phyloP scores from a whole-genome alignment of 92 coral and sea anemone genomes.

The Heteractis magnifica region DNA sequence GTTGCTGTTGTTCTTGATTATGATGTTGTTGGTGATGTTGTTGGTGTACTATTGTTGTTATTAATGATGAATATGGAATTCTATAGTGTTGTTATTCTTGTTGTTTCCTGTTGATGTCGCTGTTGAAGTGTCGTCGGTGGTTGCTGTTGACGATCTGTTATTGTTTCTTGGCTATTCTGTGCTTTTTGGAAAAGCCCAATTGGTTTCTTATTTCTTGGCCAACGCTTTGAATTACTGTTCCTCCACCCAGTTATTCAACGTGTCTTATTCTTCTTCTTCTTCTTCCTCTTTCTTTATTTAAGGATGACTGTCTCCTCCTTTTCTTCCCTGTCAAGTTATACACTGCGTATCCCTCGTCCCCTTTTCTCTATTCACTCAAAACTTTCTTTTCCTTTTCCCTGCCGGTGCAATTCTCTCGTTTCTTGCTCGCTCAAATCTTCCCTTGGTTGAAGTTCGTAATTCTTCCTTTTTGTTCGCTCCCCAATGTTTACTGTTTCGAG shows the following conservation, averaged over 20 bases:
- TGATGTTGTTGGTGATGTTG: too few relatives aligned
- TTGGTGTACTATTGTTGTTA: too few relatives aligned
- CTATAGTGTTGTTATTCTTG: too few relatives aligned
- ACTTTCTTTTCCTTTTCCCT: background rate
- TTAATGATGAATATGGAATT: too few relatives aligned
- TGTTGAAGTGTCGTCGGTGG: too few relatives aligned
- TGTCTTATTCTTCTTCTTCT: background rate
- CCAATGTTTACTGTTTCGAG: too few relatives aligned
- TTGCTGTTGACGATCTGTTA: too few relatives aligned
- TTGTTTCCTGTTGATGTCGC: too few relatives aligned
- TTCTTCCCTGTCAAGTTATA: background rate
- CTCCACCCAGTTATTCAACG: background rate
- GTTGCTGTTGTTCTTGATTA: too few relatives aligned
- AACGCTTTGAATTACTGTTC: background rate
- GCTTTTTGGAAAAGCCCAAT: too few relatives aligned
- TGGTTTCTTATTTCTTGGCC: background rate
- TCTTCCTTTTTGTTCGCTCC: too few relatives aligned
- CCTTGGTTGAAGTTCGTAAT: background rate
- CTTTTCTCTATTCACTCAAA: background rate
- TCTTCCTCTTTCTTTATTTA: background rate
- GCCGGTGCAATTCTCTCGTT: background rate
- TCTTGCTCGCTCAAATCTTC: background rate
- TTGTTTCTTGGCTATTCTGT: too few relatives aligned
- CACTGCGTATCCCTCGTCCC: background rate
- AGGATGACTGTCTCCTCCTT: background rate